phyloP scores from a whole-genome alignment of 2,888 invertebrate species.

The Latheticus oryzae region DNA sequence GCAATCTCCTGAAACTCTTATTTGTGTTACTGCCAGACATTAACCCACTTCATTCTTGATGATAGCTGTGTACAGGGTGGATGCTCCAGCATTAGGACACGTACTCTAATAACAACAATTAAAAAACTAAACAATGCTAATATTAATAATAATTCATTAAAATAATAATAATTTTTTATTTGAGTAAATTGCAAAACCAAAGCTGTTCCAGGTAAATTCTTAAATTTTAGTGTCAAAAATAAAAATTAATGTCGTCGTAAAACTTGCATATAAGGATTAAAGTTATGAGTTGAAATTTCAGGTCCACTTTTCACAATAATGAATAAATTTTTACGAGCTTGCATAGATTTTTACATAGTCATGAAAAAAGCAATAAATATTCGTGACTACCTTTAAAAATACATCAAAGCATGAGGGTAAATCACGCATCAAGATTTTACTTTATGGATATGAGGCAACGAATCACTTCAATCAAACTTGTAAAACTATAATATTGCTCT shows the following conservation, averaged over 20 bases:
- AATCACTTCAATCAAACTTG: no score
- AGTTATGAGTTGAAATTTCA: conserved; percentile 2
- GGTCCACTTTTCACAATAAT: conserved; percentile 3
- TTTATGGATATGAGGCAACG: conserved; percentile 3
- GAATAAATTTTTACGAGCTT: conserved; percentile 19
- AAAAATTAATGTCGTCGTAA: conserved; percentile 15
- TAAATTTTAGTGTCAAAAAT: neutral
- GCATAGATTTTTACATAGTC: conserved; percentile 29
- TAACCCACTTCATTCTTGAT: conserved; percentile 11
- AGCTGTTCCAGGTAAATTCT: no score
- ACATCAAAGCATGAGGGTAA: conserved; percentile 12
- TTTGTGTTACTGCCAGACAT: conserved; percentile 24
- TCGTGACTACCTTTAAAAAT: conserved; percentile 25
- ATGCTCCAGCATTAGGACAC: no score
- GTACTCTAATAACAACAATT: no score
- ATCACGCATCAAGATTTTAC: conserved; percentile 9
- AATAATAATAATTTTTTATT: no score
- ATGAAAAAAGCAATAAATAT: conserved; percentile 29
- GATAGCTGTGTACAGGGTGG: no score
- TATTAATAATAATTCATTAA: no score
- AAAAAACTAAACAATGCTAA: no score
- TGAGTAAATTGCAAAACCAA: no score
- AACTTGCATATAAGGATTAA: conserved; percentile 13
- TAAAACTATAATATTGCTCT: no score
- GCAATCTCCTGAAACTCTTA: conserved; percentile 23